Conservation (phyloP, 92 coral and sea anemone species). For the Porites cylindrica region DNA sequence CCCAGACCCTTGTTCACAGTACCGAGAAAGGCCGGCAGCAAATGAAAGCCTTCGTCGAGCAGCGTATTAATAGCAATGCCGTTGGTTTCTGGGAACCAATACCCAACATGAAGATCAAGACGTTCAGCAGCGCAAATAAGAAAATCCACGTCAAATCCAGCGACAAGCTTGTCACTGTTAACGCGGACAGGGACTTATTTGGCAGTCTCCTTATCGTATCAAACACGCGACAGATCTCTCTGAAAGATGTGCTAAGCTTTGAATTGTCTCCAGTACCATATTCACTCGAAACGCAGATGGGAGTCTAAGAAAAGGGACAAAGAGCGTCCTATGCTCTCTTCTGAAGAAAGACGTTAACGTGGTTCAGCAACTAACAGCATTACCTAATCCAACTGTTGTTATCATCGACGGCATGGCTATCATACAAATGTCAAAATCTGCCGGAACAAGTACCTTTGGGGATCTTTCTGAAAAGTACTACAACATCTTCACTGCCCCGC, state of each 20-base stretch:
- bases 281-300: constrained; percentile 57
- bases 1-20: too few relatives aligned
- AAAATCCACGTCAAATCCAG: too few relatives aligned
- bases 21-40: too few relatives aligned
- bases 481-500: constrained; percentile 43
- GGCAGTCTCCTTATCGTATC: too few relatives aligned
- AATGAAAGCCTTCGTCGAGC: too few relatives aligned
- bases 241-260: constrained; percentile 16
- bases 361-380: constrained; percentile 44
- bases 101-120: too few relatives aligned
- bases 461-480: constrained; percentile 50
- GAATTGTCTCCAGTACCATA: constrained; percentile 59
- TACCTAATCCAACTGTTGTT: constrained; percentile 39
- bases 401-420: constrained; percentile 56
- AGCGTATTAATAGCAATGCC: too few relatives aligned
- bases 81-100: too few relatives aligned
- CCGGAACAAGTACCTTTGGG: constrained; percentile 54
- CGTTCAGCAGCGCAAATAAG: too few relatives aligned
- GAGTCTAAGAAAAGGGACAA: constrained; percentile 55
- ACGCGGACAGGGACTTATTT: too few relatives aligned
- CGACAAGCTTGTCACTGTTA: too few relatives aligned
- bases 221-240: too few relatives aligned
- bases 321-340: constrained; percentile 49
- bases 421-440: constrained; percentile 46
- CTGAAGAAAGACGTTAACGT: constrained; percentile 56